phyloP scores from a whole-genome alignment of 2,113 vertebrate genomes.

The Austrofundulus limnaeus region DNA sequence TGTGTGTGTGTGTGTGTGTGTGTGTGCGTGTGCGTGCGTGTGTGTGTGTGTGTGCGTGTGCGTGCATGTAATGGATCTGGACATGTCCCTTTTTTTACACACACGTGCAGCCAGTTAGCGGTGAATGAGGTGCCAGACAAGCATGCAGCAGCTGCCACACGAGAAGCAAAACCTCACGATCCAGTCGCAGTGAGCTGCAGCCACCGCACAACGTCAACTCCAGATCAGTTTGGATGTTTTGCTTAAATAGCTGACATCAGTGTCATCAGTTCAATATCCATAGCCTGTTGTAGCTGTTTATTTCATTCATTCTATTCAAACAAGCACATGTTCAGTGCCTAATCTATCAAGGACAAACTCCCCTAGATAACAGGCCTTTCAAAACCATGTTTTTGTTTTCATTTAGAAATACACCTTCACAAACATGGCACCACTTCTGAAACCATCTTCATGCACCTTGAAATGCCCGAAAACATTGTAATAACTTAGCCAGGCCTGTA shows the following conservation, averaged over 20 bases:
- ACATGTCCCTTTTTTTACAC: constrained; percentile 59
- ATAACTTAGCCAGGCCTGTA: too few relatives aligned
- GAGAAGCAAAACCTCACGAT: constrained; percentile 57
- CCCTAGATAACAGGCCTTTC: not conserved
- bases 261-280: not conserved
- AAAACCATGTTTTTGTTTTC: too few relatives aligned
- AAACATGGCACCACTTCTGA: too few relatives aligned
- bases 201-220: constrained; percentile 24
- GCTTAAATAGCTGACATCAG: constrained; percentile 2
- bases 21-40: constrained; percentile 26
- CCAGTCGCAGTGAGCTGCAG: constrained; percentile 59
- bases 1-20: constrained; percentile 34
- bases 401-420: too few relatives aligned
- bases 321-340: too few relatives aligned
- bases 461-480: too few relatives aligned
- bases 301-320: too few relatives aligned
- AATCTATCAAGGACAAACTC: not conserved
- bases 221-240: constrained; percentile 33
- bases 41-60: constrained; percentile 31
- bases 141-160: constrained; percentile 70
- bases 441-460: too few relatives aligned
- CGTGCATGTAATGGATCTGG: constrained; percentile 63
- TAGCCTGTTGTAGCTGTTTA: too few relatives aligned
- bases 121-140: constrained; percentile 78
- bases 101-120: constrained; percentile 80